Evolutionary conservation across 2,797 vertebrate genomes (phyloP), one percentile per base, ranked within the genome.

Genomic region (Balearica regulorum): DNA sequence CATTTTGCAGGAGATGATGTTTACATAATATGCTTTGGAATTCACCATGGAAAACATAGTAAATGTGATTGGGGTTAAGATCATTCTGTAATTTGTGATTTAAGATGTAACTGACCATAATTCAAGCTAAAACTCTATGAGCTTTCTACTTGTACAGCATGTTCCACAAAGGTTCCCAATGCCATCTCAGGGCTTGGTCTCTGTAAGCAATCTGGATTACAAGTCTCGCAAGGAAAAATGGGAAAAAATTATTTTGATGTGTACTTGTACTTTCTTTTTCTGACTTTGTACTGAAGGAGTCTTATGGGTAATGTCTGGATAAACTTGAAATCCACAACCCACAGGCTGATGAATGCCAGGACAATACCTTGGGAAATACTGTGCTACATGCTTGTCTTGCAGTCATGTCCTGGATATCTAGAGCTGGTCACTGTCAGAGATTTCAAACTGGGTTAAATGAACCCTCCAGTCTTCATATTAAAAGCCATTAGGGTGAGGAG

Each of bases 1-100:
- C 25, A 18, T 93, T 95, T 92, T 84, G 31, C 65, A 94, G 62
- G 60, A 83, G 29, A n/a, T 94, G 54, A n/a, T 68, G 51, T 83
- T 97, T 92, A 64, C 35, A 26, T 94, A 73, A 76, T 66, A 84
- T 93, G 49, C 57, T 83, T 97, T 87, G 90, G 87, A 92, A 93
- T 92, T 87, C 79, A 44, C n/a, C 26, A 5, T 83, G 61, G 62
- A 82, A 93, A 95, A 89, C 13, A 17, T 41, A 83, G 60, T 95
- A 65, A 84, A 68, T 76, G 54, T 33, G 24, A n/a, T 57, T 60
- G 65, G 37, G 37, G 39, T 71, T 79, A 91, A 90, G 72, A 85
- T 62, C 6, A 7, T 97, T 93, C 53, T 65, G 66, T 83, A 94
- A 89, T 61, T 94, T 90, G 43, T 92, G 72, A 41, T 8, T 12